phyloP scores from a whole-genome alignment of 2,113 vertebrate species.

The Eudorcas thomsonii region DNA sequence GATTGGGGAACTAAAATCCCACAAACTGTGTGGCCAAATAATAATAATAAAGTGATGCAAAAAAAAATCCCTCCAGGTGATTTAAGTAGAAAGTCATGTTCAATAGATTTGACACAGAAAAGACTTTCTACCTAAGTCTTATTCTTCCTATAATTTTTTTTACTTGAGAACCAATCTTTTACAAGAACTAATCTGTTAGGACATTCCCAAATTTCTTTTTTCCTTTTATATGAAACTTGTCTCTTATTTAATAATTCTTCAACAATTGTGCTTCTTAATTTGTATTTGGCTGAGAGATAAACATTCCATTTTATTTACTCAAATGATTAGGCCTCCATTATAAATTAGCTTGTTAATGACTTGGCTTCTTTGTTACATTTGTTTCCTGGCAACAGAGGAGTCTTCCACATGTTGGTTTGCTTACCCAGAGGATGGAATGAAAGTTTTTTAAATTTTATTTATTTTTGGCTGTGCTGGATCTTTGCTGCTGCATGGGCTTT shows the following conservation, averaged over 20 bases:
- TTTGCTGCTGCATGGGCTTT: not conserved
- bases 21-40: not conserved
- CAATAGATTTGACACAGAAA: not conserved
- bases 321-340: not conserved
- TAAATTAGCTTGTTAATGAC: not conserved
- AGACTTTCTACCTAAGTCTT: not conserved
- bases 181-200: not conserved
- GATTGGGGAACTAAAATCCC: not conserved
- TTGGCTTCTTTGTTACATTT: not conserved
- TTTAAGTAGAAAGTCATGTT: not conserved
- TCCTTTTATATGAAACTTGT: not conserved
- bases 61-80: not conserved
- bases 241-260: not conserved
- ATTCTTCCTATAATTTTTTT: not conserved
- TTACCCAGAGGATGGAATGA: not conserved
- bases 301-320: not conserved
- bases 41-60: not conserved
- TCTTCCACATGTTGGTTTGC: not conserved
- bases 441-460: rapidly evolving
- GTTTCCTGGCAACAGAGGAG: not conserved
- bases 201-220: not conserved
- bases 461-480: not conserved
- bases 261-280: not conserved
- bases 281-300: not conserved
- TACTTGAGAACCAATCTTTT: not conserved